phyloP scores from a whole-genome alignment of 2,113 vertebrate species.

The Tympanuchus pallidicinctus region DNA sequence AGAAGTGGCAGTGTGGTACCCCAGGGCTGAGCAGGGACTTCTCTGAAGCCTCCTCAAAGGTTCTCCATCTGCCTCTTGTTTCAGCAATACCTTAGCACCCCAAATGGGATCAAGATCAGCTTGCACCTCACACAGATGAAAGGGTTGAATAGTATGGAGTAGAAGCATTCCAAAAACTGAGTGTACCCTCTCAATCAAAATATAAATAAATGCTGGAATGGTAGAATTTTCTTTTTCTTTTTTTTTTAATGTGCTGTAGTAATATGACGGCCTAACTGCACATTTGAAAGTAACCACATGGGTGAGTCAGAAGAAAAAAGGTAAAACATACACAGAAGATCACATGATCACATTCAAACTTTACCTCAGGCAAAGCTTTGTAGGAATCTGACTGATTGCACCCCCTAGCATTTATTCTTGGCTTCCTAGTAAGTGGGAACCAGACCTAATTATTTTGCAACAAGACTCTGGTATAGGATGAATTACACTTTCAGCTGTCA shows the following conservation, averaged over 20 bases:
- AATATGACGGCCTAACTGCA: background rate
- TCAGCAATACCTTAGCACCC: background rate
- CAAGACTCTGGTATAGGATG: background rate
- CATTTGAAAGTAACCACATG: background rate
- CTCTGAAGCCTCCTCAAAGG: background rate
- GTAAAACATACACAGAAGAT: background rate
- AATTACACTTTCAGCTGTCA: background rate
- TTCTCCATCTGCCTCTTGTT: fast-evolving
- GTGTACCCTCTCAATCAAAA: background rate
- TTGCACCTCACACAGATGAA: background rate
- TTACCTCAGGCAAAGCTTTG: background rate
- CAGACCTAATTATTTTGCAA: background rate
- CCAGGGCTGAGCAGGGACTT: background rate
- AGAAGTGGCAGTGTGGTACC: background rate
- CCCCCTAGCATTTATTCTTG: background rate
- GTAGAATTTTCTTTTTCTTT: background rate
- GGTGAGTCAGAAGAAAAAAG: background rate
- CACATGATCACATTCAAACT: background rate
- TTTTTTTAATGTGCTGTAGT: background rate
- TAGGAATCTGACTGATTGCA: background rate
- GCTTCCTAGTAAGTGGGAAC: background rate
- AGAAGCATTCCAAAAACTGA: background rate
- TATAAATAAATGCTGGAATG: background rate
- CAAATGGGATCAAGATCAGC: background rate
- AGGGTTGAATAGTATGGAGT: background rate